These are phyloP conservation scores for Ephestia elutella DNA, from an alignment of 1,140 invertebrate genomes.

Conservation along the genomic window DNA sequence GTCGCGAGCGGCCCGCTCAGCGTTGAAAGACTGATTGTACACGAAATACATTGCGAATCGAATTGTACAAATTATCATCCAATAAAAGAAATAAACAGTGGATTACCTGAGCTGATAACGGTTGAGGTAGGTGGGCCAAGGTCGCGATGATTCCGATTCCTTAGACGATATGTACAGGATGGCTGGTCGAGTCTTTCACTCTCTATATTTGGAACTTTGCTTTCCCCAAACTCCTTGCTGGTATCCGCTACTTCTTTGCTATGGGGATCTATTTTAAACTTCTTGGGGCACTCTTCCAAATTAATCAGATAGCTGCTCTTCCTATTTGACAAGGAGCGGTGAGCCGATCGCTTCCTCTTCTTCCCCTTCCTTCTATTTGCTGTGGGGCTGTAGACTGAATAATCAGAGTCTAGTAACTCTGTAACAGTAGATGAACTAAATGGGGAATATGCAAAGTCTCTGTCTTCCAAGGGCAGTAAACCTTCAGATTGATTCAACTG, in stretches of 20 bases:
- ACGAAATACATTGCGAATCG: background rate
- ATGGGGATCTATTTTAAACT: slow-evolving; percentile 56
- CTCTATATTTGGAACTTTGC: slow-evolving; percentile 39
- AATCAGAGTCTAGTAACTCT: slow-evolving; percentile 68
- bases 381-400: slow-evolving; percentile 70
- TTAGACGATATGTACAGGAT: slow-evolving; percentile 51
- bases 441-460: slow-evolving; percentile 71
- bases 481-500: slow-evolving; percentile 45
- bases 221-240: slow-evolving; percentile 28
- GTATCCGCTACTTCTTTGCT: slow-evolving; percentile 37
- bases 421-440: slow-evolving; percentile 70
- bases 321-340: slow-evolving; percentile 57
- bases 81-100: background rate
- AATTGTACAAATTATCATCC: background rate
- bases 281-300: slow-evolving; percentile 55
- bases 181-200: slow-evolving; percentile 31
- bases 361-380: slow-evolving; percentile 57
- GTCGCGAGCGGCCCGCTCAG: background rate
- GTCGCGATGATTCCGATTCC: slow-evolving; percentile 52
- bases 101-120: slow-evolving; percentile 53
- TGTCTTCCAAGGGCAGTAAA: slow-evolving; percentile 67
- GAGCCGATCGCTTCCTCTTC: slow-evolving; percentile 61
- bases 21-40: background rate
- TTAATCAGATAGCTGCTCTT: slow-evolving; percentile 53
- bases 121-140: slow-evolving; percentile 56